These are phyloP conservation scores for Dromiciops gliroides DNA, from an alignment of 2,113 vertebrate genomes.

Conservation along the genomic window DNA sequence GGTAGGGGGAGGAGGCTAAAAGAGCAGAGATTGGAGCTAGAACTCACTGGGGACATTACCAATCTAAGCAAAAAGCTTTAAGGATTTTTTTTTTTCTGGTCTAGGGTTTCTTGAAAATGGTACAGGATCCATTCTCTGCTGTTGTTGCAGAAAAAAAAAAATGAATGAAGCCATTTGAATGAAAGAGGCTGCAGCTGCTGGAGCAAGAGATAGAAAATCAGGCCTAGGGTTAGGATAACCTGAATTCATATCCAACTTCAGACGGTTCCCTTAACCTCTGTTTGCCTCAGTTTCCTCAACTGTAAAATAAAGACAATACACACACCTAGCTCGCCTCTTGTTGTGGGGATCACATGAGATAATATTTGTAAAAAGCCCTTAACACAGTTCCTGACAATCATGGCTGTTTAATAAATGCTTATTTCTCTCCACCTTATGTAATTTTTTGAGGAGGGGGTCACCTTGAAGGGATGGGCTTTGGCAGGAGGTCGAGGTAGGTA, in stretches of 20 bases:
- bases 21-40: constrained; percentile 45
- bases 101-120: constrained; percentile 11
- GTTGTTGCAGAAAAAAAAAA: constrained; percentile 48
- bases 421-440: not conserved
- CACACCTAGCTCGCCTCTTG: not conserved
- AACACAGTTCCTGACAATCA: not conserved
- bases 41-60: constrained; percentile 45
- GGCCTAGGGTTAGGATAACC: not conserved
- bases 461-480: not conserved
- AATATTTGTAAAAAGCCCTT: not conserved
- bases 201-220: not conserved
- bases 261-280: not conserved
- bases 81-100: constrained; percentile 26
- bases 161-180: not conserved
- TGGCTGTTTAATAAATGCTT: not conserved
- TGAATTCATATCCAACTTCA: not conserved
- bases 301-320: not conserved
- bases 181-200: not conserved
- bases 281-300: not conserved
- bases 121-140: constrained; percentile 58
- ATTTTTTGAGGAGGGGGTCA: not conserved
- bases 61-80: constrained; percentile 50
- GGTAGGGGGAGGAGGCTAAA: constrained; percentile 42
- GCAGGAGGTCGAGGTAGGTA: not conserved
- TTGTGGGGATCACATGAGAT: not conserved